These are phyloP conservation scores for Clupea harengus DNA, from an alignment of 2,113 vertebrate genomes.

Conservation along the genomic window DNA sequence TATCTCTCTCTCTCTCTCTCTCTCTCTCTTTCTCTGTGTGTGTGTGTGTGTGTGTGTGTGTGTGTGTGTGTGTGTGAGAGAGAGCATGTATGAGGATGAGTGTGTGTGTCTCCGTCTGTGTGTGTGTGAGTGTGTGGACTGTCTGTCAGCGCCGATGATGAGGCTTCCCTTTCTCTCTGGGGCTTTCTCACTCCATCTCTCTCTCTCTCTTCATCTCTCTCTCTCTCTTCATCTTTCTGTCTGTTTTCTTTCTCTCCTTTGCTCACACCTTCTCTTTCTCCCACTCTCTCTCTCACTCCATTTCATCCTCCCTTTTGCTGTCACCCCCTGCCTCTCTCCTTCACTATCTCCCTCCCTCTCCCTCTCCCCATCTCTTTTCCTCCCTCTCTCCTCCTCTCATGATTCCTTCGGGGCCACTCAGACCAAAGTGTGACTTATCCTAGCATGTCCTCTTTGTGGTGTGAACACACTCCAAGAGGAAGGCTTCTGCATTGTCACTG, in stretches of 20 bases:
- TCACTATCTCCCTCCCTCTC: not conserved
- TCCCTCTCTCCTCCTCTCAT: constrained; percentile 33
- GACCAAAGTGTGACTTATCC: constrained; percentile 21
- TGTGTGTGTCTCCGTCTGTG: not conserved
- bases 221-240: not conserved
- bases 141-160: not conserved
- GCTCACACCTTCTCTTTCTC: not conserved
- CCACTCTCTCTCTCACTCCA: not conserved
- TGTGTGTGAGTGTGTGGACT: not conserved
- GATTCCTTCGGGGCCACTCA: constrained; percentile 33
- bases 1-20: too few species aligned
- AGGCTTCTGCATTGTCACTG: not conserved
- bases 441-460: constrained; percentile 34
- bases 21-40: too few species aligned
- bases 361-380: not conserved
- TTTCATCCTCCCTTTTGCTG: not conserved
- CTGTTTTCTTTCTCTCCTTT: not conserved
- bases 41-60: not conserved
- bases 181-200: not conserved
- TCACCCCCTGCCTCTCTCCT: not conserved
- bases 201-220: not conserved
- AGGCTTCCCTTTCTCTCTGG: not conserved
- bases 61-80: not conserved
- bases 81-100: not conserved
- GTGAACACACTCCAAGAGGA: not conserved